Evolutionary conservation across 2,888 invertebrate species (phyloP).

Genomic region (Abrostola triplasia): DNA sequence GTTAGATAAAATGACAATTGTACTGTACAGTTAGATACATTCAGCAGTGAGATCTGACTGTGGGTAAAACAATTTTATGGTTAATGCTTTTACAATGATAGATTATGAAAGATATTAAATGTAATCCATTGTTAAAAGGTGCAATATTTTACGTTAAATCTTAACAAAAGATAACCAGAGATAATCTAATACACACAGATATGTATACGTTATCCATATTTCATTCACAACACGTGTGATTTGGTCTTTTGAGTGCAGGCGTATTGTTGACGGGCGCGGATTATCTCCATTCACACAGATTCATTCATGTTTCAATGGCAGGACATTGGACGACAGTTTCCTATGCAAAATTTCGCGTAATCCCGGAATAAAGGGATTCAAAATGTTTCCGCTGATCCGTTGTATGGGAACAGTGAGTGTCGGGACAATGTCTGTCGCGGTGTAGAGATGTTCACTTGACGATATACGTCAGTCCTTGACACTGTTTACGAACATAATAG

Average conservation of each 20-base stretch:
- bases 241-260: conserved; percentile 70
- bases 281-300: conserved; percentile 72
- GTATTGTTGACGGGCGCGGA: conserved; percentile 73
- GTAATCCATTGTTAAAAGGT: conserved; percentile 33
- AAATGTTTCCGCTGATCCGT: conserved; percentile 79
- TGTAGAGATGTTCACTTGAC: conserved; percentile 81
- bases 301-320: conserved; percentile 72
- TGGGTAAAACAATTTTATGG: neutral
- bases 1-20: neutral
- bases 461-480: conserved; percentile 74
- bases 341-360: conserved; percentile 86
- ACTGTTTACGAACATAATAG: conserved; percentile 83
- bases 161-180: conserved; percentile 59
- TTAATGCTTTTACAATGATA: neutral
- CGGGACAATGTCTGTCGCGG: conserved; percentile 66
- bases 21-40: neutral
- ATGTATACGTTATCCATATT: conserved; percentile 76
- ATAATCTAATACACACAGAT: conserved; percentile 71
- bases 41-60: neutral
- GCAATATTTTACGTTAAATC: conserved; percentile 48
- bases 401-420: conserved; percentile 57
- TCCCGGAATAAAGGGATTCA: conserved; percentile 84
- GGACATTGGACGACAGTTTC: conserved; percentile 83
- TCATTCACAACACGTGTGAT: conserved; percentile 83
- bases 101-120: neutral